phyloP scores from a whole-genome alignment of 2,797 vertebrate genomes.

The Distichodus sexfasciatus region DNA sequence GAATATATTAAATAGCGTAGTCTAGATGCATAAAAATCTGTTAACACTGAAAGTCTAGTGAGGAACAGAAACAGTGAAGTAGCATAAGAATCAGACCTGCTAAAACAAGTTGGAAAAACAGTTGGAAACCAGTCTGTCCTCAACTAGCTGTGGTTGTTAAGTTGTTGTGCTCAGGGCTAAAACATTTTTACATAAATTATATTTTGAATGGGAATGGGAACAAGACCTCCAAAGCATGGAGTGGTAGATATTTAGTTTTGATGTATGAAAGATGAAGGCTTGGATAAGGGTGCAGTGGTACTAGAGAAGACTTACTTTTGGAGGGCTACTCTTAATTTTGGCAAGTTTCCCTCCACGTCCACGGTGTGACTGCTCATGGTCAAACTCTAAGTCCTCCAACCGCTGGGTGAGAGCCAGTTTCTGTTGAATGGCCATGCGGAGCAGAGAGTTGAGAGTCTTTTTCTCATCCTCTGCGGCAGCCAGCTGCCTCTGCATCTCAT shows the following conservation, averaged over 20 bases:
- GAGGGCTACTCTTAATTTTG: constrained; percentile 91
- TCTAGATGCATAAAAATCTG: too few species aligned
- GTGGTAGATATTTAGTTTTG: not conserved
- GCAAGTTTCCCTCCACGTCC: constrained; percentile 88
- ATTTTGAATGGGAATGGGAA: too few species aligned
- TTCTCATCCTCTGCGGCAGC: constrained; percentile 99
- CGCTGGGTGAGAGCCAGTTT: constrained; percentile 96
- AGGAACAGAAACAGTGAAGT: too few species aligned
- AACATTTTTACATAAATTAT: too few species aligned
- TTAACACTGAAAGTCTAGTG: too few species aligned
- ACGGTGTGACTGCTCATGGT: constrained; percentile 91
- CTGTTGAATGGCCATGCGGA: constrained; percentile 98
- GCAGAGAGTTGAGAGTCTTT: constrained; percentile 96
- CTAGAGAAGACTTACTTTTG: constrained; percentile 93
- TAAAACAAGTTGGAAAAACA: too few species aligned
- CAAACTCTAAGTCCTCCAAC: constrained; percentile 97
- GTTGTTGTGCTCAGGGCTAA: constrained; percentile 65
- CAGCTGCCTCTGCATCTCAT: constrained; percentile 98
- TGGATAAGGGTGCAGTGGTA: constrained; percentile 27
- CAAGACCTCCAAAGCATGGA: too few species aligned
- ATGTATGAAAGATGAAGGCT: not conserved
- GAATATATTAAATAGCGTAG: too few species aligned
- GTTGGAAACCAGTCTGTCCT: constrained; percentile 62
- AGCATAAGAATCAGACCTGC: too few species aligned
- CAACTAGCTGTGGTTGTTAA: too few species aligned